These are phyloP conservation scores for Liposcelis brunnea DNA, from an alignment of 2,888 invertebrate species.

Conservation along the genomic window DNA sequence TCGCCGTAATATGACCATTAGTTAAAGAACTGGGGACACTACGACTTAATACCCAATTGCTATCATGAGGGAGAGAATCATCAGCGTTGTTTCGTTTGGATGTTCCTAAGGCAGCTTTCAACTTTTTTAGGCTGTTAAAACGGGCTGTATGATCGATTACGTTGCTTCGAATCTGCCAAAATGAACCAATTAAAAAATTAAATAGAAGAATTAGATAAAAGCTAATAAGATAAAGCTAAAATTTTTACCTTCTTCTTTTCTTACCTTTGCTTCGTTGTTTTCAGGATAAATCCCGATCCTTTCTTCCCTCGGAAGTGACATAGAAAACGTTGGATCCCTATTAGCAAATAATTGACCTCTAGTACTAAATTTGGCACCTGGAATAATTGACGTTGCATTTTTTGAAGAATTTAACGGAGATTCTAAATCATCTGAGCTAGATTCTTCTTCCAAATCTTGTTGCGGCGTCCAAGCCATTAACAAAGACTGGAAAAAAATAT, in stretches of 20 bases:
- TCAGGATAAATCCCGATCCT: neutral
- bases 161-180: too few species aligned
- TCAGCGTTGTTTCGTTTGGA: neutral
- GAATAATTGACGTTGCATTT: slow-evolving; percentile 19
- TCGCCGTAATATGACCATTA: slow-evolving; percentile 30
- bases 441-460: slow-evolving; percentile 61
- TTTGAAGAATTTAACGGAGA: slow-evolving; percentile 19
- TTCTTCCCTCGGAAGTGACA: slow-evolving; percentile 51
- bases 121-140: slow-evolving; percentile 50
- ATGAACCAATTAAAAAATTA: too few species aligned
- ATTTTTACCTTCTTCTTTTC: too few species aligned
- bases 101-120: slow-evolving; percentile 27
- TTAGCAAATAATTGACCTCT: slow-evolving; percentile 1
- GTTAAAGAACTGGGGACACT: slow-evolving; percentile 64
- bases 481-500: slow-evolving; percentile 8
- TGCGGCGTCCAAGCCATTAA: slow-evolving; percentile 59
- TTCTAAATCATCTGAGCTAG: slow-evolving; percentile 32
- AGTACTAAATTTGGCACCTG: slow-evolving; percentile 28
- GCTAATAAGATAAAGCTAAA: too few species aligned
- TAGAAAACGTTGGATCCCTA: slow-evolving; percentile 48
- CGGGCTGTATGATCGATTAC: slow-evolving; percentile 18
- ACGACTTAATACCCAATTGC: slow-evolving; percentile 67
- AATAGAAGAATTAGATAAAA: too few species aligned
- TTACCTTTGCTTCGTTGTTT: neutral
- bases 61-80: slow-evolving; percentile 27